A percentile compares a stretch with the other conserved stretches of the same genome.
phyloP scores from a whole-genome alignment of 1,140 invertebrate species.

The Pseudomyrmex flavicornis region DNA sequence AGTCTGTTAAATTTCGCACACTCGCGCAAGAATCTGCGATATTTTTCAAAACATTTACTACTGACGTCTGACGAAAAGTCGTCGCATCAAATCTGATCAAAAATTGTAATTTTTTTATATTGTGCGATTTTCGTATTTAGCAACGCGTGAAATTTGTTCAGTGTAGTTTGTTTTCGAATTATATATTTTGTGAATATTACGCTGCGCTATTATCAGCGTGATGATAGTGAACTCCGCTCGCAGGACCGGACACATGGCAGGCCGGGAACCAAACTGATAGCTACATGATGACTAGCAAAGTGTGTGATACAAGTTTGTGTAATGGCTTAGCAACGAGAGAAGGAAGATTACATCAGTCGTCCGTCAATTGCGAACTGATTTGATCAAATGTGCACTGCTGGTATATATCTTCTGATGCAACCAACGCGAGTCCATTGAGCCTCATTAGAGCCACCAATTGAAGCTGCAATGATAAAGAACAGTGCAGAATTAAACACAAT shows the following conservation, averaged over 20 bases:
- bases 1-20: too few species aligned
- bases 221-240: background rate
- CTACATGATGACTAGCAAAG: conserved; percentile 29
- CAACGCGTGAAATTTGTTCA: too few species aligned
- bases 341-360: conserved; percentile 72
- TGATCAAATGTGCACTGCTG: conserved; percentile 55
- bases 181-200: background rate
- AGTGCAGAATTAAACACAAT: too few species aligned
- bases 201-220: background rate
- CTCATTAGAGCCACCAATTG: conserved; percentile 42
- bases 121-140: too few species aligned
- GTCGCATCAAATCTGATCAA: too few species aligned
- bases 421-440: conserved; percentile 43
- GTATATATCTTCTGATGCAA: conserved; percentile 72
- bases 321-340: conserved; percentile 47
- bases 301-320: background rate
- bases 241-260: background rate
- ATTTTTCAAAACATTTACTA: too few species aligned
- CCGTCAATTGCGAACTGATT: conserved; percentile 69
- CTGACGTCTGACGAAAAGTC: too few species aligned
- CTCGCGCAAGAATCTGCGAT: too few species aligned
- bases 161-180: background rate
- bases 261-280: conserved; percentile 26
- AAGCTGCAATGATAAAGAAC: background rate
- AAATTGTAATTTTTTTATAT: too few species aligned